Conservation (phyloP, 2,888 invertebrate genomes). For the Clistopyga incitator region DNA sequence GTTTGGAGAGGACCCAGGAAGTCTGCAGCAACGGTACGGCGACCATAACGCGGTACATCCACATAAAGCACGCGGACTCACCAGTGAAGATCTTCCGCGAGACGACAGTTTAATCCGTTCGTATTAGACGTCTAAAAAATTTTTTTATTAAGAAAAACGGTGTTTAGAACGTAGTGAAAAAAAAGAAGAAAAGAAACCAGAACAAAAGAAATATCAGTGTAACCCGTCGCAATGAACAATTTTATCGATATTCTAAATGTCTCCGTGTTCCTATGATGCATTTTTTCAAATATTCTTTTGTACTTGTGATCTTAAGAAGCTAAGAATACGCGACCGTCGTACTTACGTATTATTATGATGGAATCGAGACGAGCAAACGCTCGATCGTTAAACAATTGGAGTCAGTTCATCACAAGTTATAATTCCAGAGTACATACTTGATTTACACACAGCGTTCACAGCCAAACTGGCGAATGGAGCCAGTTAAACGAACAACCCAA, state of each 20-base stretch:
- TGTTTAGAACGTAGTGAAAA: slow-evolving; percentile 50
- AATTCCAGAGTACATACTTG: slow-evolving; percentile 38
- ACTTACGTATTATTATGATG: slow-evolving; percentile 54
- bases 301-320: slow-evolving; percentile 59
- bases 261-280: slow-evolving; percentile 72
- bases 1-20: slow-evolving; percentile 69
- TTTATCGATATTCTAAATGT: slow-evolving; percentile 73
- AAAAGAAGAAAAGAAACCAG: slow-evolving; percentile 16
- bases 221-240: slow-evolving; percentile 65
- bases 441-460: slow-evolving; percentile 23
- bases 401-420: slow-evolving; percentile 38
- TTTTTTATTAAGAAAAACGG: slow-evolving; percentile 42
- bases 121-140: slow-evolving; percentile 28
- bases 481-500: slow-evolving; percentile 34
- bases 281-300: slow-evolving; percentile 59
- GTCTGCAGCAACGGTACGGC: slow-evolving; percentile 78
- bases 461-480: slow-evolving; percentile 11
- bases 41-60: slow-evolving; percentile 83
- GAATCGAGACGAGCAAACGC: not conserved
- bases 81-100: slow-evolving; percentile 84
- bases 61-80: slow-evolving; percentile 83
- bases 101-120: slow-evolving; percentile 82
- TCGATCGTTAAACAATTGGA: slow-evolving; percentile 40
- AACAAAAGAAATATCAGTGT: slow-evolving; percentile 59
- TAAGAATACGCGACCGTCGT: slow-evolving; percentile 61